Evolutionary conservation across 1,140 invertebrate species (phyloP).

Genomic region (Eupristina koningsbergeri): DNA sequence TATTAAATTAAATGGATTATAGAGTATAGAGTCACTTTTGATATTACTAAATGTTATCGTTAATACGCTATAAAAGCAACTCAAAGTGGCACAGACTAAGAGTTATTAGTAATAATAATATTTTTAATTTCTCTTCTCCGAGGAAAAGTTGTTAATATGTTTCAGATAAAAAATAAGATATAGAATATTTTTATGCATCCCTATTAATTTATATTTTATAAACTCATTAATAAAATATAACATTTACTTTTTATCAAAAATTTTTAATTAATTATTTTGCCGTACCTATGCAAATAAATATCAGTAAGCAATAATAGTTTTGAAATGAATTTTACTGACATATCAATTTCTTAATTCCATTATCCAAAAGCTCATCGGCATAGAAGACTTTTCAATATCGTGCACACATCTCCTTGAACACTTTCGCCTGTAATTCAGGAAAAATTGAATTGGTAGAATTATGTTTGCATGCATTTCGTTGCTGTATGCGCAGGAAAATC

Average conservation of each 20-base stretch:
- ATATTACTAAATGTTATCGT: too few relatives aligned
- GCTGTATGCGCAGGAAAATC: conserved; percentile 12
- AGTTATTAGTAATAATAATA: too few relatives aligned
- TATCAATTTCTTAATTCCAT: conserved; percentile 7
- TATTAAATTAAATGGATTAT: too few relatives aligned
- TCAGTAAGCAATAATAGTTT: not conserved
- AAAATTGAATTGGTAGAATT: conserved; percentile 42
- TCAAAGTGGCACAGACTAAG: too few relatives aligned
- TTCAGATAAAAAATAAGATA: too few relatives aligned
- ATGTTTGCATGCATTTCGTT: conserved; percentile 15
- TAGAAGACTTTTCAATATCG: conserved; percentile 27
- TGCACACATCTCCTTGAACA: not conserved
- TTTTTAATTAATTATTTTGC: not conserved
- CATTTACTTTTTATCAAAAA: not conserved
- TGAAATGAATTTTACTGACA: not conserved
- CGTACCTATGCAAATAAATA: not conserved
- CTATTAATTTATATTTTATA: too few relatives aligned
- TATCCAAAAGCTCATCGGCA: not conserved
- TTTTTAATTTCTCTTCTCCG: too few relatives aligned
- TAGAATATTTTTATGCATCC: too few relatives aligned
- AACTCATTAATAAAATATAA: too few relatives aligned
- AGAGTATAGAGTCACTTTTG: too few relatives aligned
- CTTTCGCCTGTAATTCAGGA: conserved; percentile 8
- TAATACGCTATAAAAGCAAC: too few relatives aligned
- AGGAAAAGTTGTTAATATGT: too few relatives aligned